These are phyloP conservation scores for Heptranchias perlo DNA, from an alignment of 2,113 vertebrate genomes.

Conservation along the genomic window DNA sequence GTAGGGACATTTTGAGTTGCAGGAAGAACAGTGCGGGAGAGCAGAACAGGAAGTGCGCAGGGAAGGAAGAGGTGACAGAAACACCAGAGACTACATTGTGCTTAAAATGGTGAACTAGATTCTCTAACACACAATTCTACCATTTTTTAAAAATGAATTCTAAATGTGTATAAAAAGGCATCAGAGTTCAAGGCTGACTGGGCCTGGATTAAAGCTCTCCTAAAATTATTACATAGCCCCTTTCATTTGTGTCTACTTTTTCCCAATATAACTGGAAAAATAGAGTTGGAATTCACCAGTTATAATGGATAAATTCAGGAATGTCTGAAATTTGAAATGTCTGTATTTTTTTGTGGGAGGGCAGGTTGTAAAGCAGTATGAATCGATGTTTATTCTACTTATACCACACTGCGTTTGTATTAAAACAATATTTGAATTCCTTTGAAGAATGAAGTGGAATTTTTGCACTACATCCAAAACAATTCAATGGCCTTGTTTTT, in stretches of 20 bases:
- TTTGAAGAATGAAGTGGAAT: neutral
- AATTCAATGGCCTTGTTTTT: neutral
- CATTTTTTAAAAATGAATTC: neutral
- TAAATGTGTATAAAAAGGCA: neutral
- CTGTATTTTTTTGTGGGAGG: neutral
- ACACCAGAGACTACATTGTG: neutral
- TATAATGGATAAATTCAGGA: slow-evolving; percentile 9
- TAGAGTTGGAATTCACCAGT: neutral
- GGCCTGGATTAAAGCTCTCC: neutral
- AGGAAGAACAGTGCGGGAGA: neutral
- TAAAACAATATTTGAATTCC: neutral
- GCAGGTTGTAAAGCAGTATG: neutral
- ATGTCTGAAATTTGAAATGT: neutral
- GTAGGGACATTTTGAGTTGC: neutral
- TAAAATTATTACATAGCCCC: neutral
- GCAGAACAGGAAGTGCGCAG: neutral
- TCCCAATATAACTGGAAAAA: neutral
- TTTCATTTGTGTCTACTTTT: neutral
- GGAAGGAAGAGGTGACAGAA: neutral
- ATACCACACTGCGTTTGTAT: neutral
- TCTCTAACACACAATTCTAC: neutral
- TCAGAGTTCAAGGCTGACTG: neutral
- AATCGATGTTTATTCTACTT: neutral
- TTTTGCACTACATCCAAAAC: neutral
- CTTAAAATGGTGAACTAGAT: neutral